A percentile compares a stretch with the other conserved stretches of the same genome.
phyloP scores from a whole-genome alignment of 2,888 invertebrate species.

The Allacma fusca region DNA sequence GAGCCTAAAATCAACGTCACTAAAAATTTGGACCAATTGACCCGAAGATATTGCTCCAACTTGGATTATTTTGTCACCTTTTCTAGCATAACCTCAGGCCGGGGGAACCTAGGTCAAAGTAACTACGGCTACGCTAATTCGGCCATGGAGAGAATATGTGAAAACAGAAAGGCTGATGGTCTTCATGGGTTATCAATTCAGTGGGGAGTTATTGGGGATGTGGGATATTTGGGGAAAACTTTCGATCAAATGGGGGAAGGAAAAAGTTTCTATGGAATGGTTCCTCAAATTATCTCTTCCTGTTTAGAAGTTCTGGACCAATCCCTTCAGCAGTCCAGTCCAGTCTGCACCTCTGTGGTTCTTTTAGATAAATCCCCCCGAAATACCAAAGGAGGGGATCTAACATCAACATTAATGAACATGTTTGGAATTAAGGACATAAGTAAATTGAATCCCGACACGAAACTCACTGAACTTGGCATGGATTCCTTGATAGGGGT shows the following conservation, averaged over 20 bases:
- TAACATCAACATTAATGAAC: constrained; percentile 65
- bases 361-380: constrained; percentile 64
- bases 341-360: constrained; percentile 75
- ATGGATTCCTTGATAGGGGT: constrained; percentile 71
- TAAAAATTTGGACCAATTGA: constrained; percentile 75
- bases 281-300: constrained; percentile 84
- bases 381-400: constrained; percentile 55
- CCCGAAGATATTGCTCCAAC: constrained; percentile 69
- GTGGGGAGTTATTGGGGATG: constrained; percentile 93
- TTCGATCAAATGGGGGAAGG: constrained; percentile 68
- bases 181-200: constrained; percentile 84
- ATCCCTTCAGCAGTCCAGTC: constrained; percentile 75
- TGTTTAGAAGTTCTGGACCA: constrained; percentile 75
- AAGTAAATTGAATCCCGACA: constrained; percentile 66
- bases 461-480: constrained; percentile 70
- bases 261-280: constrained; percentile 75
- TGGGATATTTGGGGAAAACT: constrained; percentile 78
- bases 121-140: constrained; percentile 93
- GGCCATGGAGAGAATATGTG: constrained; percentile 87
- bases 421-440: constrained; percentile 68
- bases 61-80: constrained; percentile 83
- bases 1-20: constrained; percentile 86
- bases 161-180: constrained; percentile 74
- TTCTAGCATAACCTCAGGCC: constrained; percentile 89
- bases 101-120: constrained; percentile 90